Percentiles rank a stretch among this genome's conserved stretches.
phyloP scores from a whole-genome alignment of 2,113 vertebrate species.

The Numenius arquata region DNA sequence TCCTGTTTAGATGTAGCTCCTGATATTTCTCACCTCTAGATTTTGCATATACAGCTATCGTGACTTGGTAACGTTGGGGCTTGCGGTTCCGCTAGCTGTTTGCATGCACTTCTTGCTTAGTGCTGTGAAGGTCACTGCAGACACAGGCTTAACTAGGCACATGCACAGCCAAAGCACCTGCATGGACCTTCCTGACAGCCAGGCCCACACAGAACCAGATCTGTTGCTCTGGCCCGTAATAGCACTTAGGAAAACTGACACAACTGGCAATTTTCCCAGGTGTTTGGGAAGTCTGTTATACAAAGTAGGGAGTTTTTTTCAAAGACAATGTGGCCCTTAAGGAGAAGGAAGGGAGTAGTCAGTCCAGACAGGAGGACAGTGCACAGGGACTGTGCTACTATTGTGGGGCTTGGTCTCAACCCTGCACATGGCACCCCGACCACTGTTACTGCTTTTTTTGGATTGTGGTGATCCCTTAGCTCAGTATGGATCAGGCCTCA shows the following conservation, averaged over 20 bases:
- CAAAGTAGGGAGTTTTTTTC: neutral
- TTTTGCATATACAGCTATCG: neutral
- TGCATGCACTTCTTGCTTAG: neutral
- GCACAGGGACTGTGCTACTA: neutral
- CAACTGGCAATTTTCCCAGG: neutral
- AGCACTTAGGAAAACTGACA: neutral
- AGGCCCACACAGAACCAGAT: neutral
- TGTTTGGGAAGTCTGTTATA: neutral
- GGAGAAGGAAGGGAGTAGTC: neutral
- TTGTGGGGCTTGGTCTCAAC: neutral
- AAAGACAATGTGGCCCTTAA: neutral
- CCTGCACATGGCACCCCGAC: neutral
- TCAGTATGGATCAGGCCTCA: neutral
- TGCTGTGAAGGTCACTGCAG: neutral
- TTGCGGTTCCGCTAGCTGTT: neutral
- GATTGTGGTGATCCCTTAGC: neutral
- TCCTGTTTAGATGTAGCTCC: neutral
- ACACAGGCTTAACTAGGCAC: neutral
- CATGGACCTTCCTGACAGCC: neutral
- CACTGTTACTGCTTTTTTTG: neutral
- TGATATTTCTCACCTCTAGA: neutral
- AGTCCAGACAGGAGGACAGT: neutral
- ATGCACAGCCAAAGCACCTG: neutral
- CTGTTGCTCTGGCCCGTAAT: neutral
- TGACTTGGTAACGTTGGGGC: accelerated